Conservation (phyloP, 2,113 vertebrate genomes). For the Eudyptes chrysolophus region DNA sequence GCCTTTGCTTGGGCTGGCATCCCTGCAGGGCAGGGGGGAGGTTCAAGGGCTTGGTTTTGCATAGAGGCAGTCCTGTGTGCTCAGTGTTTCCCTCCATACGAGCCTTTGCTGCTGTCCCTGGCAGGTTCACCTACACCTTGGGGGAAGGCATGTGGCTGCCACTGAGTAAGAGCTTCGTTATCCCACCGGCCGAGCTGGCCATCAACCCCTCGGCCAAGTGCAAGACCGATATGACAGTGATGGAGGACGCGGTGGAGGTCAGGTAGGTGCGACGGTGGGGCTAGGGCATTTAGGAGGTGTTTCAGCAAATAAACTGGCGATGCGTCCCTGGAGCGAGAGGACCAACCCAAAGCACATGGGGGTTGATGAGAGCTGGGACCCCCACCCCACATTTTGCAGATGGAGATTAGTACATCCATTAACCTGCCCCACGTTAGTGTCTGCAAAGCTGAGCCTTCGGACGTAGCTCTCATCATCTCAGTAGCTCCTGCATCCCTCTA, state of each 20-base stretch:
- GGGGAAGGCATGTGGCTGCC: slow-evolving; percentile 99
- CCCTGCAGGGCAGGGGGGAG: background rate
- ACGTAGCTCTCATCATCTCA: background rate
- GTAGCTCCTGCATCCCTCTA: background rate
- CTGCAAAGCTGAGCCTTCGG: background rate
- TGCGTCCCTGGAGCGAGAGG: background rate
- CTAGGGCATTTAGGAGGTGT: fast-evolving
- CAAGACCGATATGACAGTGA: slow-evolving; percentile 98
- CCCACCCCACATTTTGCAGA: fast-evolving
- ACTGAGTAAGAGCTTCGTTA: slow-evolving; percentile 97
- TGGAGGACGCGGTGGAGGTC: slow-evolving; percentile 97
- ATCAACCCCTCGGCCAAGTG: slow-evolving; percentile 99
- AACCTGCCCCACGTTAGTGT: background rate
- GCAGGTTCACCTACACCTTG: slow-evolving; percentile 95
- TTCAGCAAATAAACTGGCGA: background rate
- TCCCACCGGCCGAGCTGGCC: slow-evolving; percentile 94
- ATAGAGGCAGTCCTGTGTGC: background rate
- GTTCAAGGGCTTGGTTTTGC: background rate
- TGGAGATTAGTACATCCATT: background rate
- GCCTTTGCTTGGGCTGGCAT: background rate
- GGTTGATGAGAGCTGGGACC: background rate
- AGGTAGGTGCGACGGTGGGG: slow-evolving; percentile 72
- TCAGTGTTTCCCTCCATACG: background rate
- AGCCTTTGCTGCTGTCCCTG: background rate
- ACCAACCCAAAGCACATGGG: background rate